Percentiles rank a stretch among this genome's conserved stretches.
These are phyloP conservation scores for Oscheius sp. DNA, from an alignment of 2,888 invertebrate genomes.

Conservation along the genomic window DNA sequence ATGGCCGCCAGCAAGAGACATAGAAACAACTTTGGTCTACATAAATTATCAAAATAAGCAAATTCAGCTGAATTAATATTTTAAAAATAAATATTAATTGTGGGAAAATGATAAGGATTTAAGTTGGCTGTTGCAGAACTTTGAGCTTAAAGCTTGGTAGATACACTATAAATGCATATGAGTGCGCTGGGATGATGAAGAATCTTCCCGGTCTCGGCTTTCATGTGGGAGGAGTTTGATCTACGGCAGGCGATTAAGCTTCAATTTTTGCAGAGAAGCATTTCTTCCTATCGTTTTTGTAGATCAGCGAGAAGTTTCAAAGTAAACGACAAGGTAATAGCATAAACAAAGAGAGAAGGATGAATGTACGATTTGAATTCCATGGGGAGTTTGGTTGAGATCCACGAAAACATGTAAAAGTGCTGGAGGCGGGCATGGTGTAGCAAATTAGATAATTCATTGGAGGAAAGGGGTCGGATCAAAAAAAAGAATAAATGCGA, in stretches of 20 bases:
- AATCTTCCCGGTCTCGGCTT: neutral
- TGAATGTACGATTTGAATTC: slow-evolving; percentile 22
- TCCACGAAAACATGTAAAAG: slow-evolving; percentile 16
- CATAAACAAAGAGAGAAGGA: neutral
- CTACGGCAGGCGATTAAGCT: neutral
- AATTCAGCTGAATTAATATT: no score
- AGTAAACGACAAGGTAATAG: neutral
- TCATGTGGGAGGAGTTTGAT: slow-evolving; percentile 12
- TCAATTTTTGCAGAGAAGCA: neutral
- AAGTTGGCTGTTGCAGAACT: neutral
- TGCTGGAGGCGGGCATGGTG: neutral
- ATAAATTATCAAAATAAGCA: no score
- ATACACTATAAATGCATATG: neutral
- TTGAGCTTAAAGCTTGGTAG: neutral
- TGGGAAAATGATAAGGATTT: neutral
- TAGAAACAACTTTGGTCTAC: no score
- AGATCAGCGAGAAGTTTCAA: neutral
- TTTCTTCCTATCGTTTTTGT: neutral
- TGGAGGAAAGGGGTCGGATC: neutral
- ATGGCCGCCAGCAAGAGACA: no score
- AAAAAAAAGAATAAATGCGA: neutral
- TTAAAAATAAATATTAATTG: no score
- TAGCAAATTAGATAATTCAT: slow-evolving; percentile 11
- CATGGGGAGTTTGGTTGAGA: slow-evolving; percentile 3
- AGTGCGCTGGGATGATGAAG: neutral